Evolutionary conservation across 2,113 vertebrate genomes (phyloP).

Genomic region (Thamnaconus septentrionalis): DNA sequence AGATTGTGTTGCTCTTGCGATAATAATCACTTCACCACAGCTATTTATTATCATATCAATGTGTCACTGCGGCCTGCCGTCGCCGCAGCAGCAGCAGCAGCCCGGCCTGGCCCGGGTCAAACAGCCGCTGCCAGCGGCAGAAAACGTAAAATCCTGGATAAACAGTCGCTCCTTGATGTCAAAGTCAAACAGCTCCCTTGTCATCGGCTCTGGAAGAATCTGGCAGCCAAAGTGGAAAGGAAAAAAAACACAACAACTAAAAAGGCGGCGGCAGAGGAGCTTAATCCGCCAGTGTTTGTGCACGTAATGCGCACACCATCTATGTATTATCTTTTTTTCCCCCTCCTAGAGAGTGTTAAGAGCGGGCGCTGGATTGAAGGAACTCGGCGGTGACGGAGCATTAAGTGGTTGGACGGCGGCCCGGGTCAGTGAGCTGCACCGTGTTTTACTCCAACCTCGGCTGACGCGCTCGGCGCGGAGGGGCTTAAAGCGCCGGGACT

Average conservation of each 20-base stretch:
- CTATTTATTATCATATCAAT: constrained; percentile 44
- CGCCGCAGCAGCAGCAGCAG: not conserved
- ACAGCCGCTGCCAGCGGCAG: constrained; percentile 32
- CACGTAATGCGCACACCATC: constrained; percentile 14
- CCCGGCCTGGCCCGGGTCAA: constrained; percentile 27
- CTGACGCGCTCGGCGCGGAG: constrained; percentile 27
- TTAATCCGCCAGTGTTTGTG: constrained; percentile 12
- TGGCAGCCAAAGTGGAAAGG: constrained; percentile 16
- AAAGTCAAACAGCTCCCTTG: constrained; percentile 48
- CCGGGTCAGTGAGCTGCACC: constrained; percentile 42
- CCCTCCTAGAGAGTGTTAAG: constrained; percentile 29
- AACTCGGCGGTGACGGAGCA: constrained; percentile 45
- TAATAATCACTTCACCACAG: constrained; percentile 29
- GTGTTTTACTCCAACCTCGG: constrained; percentile 35
- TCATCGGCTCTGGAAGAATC: constrained; percentile 35
- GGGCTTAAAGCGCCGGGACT: not conserved
- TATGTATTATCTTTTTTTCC: constrained; percentile 25
- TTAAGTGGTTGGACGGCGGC: constrained; percentile 44
- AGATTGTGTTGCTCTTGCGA: constrained; percentile 14
- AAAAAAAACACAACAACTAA: not conserved
- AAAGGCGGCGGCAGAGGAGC: not conserved
- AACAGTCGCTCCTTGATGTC: constrained; percentile 38
- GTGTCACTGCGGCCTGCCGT: constrained; percentile 2
- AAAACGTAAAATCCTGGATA: constrained; percentile 32
- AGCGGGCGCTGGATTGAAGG: constrained; percentile 38